Evolutionary conservation across 2,888 invertebrate species (phyloP).

Genomic region (Ryuthela nishihirai): DNA sequence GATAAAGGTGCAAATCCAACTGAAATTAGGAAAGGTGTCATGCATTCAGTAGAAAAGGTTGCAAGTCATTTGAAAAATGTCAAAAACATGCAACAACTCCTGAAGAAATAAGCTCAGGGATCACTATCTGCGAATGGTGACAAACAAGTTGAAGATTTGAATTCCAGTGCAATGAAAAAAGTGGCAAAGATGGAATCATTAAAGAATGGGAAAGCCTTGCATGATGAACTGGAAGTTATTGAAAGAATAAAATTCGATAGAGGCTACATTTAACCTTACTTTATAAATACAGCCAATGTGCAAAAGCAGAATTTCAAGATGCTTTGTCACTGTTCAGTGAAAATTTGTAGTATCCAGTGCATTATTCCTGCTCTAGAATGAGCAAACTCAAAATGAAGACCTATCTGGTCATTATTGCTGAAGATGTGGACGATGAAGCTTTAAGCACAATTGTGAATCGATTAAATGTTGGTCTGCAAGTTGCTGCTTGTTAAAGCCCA

Average conservation of each 20-base stretch:
- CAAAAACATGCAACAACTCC: conserved; percentile 93
- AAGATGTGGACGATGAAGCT: conserved; percentile 94
- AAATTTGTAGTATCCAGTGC: conserved; percentile 93
- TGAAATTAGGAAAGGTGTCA: conserved; percentile 89
- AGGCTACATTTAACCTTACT: conserved; percentile 99
- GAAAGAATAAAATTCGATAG: conserved; percentile 99
- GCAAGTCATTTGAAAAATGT: conserved; percentile 81
- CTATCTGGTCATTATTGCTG: conserved; percentile 91
- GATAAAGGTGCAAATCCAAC: conserved; percentile 97
- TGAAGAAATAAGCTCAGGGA: conserved; percentile 92
- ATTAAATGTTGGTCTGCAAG: conserved; percentile 87
- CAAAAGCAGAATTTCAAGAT: conserved; percentile 97
- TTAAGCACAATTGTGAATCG: conserved; percentile 76
- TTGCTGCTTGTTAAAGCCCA: conserved; percentile 93
- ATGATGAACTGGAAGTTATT: conserved; percentile 73
- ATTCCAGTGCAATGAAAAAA: conserved; percentile 94
- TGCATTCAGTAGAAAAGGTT: conserved; percentile 90
- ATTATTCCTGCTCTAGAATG: conserved; percentile 96
- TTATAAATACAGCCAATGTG: conserved; percentile 96
- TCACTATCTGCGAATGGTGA: conserved; percentile 93
- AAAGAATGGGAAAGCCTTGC: conserved; percentile 97
- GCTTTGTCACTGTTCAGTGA: conserved; percentile 89
- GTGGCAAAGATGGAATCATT: conserved; percentile 98
- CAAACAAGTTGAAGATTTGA: conserved; percentile 79
- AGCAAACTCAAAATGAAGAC: conserved; percentile 88